These are phyloP conservation scores for Scelioninae gen. 1 DNA, from an alignment of 2,888 invertebrate species.

Conservation along the genomic window DNA sequence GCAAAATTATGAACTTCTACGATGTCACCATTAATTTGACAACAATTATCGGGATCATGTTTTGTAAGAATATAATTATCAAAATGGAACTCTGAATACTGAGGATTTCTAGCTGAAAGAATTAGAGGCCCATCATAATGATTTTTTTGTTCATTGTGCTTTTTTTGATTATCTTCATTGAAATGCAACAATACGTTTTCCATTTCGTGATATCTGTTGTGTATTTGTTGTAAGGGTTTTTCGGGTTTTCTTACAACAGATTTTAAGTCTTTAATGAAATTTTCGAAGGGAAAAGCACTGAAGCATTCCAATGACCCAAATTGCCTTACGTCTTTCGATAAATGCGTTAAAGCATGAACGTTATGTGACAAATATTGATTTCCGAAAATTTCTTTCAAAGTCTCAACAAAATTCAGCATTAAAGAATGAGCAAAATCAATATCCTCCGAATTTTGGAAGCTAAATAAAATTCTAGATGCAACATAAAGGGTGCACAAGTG, in stretches of 20 bases:
- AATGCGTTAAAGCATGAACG: background rate
- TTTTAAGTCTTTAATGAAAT: slow-evolving; percentile 13
- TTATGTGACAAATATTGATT: background rate
- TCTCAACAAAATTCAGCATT: background rate
- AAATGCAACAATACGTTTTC: slow-evolving; percentile 6
- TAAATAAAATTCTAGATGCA: background rate
- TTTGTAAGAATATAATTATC: slow-evolving; percentile 7
- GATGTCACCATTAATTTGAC: slow-evolving; percentile 13
- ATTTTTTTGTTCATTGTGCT: slow-evolving; percentile 11
- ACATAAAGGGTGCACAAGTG: background rate
- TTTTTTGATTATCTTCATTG: background rate
- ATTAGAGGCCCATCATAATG: slow-evolving; percentile 12
- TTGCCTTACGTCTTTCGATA: background rate
- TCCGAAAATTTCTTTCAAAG: background rate
- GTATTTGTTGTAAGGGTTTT: slow-evolving; percentile 36
- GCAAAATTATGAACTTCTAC: slow-evolving; percentile 15
- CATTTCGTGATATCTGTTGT: slow-evolving; percentile 20
- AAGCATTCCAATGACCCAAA: background rate
- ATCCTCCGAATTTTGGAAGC: background rate
- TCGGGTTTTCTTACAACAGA: slow-evolving; percentile 12
- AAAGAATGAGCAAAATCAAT: background rate
- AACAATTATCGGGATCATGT: slow-evolving; percentile 7
- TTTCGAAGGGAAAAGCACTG: slow-evolving; percentile 7
- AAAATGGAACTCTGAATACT: slow-evolving; percentile 9
- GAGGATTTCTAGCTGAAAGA: background rate